Percentiles rank a stretch among this genome's conserved stretches.
phyloP scores from a whole-genome alignment of 2,797 vertebrate genomes.

The Siniperca obscura region DNA sequence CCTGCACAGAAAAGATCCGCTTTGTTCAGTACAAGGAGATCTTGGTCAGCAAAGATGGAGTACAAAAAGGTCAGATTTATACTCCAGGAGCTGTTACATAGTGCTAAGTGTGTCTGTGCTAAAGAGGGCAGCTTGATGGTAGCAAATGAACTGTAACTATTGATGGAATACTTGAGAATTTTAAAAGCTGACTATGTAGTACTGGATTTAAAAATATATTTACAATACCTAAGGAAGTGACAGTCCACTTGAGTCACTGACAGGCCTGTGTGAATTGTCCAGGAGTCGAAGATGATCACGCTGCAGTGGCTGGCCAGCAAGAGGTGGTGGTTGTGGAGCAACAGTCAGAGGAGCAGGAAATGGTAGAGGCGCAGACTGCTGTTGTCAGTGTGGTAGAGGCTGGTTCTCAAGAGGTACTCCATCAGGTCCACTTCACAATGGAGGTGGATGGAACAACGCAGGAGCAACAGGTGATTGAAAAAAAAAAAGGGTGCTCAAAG shows the following conservation, averaged over 20 bases:
- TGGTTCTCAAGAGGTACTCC: slow-evolving; percentile 90
- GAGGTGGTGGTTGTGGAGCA: slow-evolving; percentile 73
- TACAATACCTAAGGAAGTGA: background rate
- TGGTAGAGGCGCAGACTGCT: slow-evolving; percentile 79
- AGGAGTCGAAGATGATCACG: slow-evolving; percentile 61
- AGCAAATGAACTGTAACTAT: background rate
- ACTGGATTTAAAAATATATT: background rate
- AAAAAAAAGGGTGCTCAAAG: background rate
- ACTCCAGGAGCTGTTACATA: background rate
- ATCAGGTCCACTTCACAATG: slow-evolving; percentile 94
- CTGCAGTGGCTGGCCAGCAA: slow-evolving; percentile 48
- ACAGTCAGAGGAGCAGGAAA: slow-evolving; percentile 69
- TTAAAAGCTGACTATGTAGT: background rate
- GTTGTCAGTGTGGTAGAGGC: slow-evolving; percentile 92
- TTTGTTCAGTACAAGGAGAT: slow-evolving; percentile 93
- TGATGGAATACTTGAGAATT: background rate
- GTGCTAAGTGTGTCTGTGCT: background rate
- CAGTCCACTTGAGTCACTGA: background rate
- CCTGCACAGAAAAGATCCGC: slow-evolving; percentile 96
- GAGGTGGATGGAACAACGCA: slow-evolving; percentile 85
- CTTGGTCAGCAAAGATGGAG: slow-evolving; percentile 88
- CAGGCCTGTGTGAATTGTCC: slow-evolving; percentile 18
- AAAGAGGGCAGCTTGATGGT: background rate
- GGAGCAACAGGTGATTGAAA: slow-evolving; percentile 80
- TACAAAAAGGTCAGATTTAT: slow-evolving; percentile 85